Evolutionary conservation across 2,888 invertebrate species (phyloP).

Genomic region (Tholera decimalis): DNA sequence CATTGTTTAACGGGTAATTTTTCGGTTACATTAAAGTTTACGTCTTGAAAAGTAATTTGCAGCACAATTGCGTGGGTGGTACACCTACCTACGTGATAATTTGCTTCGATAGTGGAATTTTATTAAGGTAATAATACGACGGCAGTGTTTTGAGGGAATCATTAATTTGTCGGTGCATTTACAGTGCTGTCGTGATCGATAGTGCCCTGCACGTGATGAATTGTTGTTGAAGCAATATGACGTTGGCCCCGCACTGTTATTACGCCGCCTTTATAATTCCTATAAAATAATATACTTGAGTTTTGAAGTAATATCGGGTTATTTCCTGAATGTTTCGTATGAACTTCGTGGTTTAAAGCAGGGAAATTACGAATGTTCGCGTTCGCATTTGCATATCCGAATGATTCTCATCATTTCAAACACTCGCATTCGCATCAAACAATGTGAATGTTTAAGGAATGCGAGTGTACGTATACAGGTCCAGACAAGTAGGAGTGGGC

Average conservation of each 20-base stretch:
- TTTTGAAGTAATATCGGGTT: constrained; percentile 13
- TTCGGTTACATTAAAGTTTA: constrained; percentile 49
- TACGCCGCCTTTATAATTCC: constrained; percentile 51
- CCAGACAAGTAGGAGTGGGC: too few species aligned
- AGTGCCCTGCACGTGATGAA: constrained; percentile 77
- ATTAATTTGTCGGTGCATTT: constrained; percentile 82
- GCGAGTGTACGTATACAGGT: too few species aligned
- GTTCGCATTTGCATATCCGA: too few species aligned
- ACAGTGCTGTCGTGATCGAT: constrained; percentile 76
- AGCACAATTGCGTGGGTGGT: constrained; percentile 47
- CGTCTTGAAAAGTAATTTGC: constrained; percentile 60
- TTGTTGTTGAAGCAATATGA: constrained; percentile 67
- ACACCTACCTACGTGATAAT: constrained; percentile 60
- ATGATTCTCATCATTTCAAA: too few species aligned
- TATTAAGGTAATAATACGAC: constrained; percentile 73
- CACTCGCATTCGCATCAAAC: too few species aligned
- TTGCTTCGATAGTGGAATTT: constrained; percentile 70
- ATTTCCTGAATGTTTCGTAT: constrained; percentile 18
- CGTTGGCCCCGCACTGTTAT: constrained; percentile 51
- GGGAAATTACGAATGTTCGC: too few species aligned
- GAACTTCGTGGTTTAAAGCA: too few species aligned
- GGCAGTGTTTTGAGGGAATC: constrained; percentile 77
- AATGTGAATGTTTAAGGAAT: too few species aligned
- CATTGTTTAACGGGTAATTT: constrained; percentile 54
- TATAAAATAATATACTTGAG: constrained; percentile 55